Percentiles rank a stretch among this genome's conserved stretches.
These are phyloP conservation scores for Panthera tigris DNA, from an alignment of 2,113 vertebrate species.

Conservation along the genomic window DNA sequence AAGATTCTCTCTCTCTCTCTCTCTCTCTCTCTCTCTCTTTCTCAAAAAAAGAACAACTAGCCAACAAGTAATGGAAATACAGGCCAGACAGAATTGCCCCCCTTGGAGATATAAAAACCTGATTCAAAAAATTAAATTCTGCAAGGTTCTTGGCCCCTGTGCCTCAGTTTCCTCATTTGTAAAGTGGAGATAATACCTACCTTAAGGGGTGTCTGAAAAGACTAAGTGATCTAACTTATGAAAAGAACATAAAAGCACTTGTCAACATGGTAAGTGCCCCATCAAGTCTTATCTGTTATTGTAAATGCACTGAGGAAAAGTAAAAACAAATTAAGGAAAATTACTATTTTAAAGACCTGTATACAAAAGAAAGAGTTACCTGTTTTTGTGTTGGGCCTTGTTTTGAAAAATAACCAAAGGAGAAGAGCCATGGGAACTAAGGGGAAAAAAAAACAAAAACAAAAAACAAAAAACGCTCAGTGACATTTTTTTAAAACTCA, in stretches of 20 bases:
- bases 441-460: neutral
- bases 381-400: conserved; percentile 95
- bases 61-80: neutral
- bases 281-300: neutral
- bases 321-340: conserved; percentile 2
- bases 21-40: too few relatives aligned
- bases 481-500: neutral
- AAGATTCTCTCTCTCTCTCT: too few relatives aligned
- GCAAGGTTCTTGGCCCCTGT: neutral
- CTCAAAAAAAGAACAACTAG: neutral
- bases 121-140: neutral
- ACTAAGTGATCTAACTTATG: neutral
- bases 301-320: neutral
- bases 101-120: neutral
- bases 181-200: neutral
- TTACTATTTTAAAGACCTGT: neutral
- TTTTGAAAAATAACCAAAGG: conserved; percentile 92
- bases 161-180: neutral
- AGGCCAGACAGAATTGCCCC: neutral
- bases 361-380: conserved; percentile 83
- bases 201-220: neutral
- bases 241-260: neutral
- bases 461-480: neutral
- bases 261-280: neutral
- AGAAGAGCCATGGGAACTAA: conserved; percentile 95